Base-by-base conservation (phyloP, 2,888 invertebrate genomes). In the Exocentrus adspersus region DNA sequence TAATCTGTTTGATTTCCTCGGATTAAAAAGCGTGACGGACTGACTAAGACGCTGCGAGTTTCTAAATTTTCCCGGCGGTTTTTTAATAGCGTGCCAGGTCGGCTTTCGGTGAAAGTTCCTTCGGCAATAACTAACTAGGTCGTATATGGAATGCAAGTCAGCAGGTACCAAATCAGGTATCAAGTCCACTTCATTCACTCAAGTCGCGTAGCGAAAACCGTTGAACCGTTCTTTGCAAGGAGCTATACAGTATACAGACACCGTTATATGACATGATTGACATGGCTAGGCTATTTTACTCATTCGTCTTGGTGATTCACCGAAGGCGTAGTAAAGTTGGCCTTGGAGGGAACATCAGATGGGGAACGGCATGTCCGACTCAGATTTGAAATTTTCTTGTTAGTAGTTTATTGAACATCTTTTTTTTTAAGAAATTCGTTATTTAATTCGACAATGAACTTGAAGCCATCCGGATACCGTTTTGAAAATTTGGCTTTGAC, bases 61-160 rank as follows among this genome's bases (percentile, higher is more conserved):
- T 57, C 57, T 57, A 57, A 43, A 57, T 57, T 46, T 57, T 57
- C 46, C 24, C 46, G 24, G 9, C 51, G 43, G 57, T 62, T 56
- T 62, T 62, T 46, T 12, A 50, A 43, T 21, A 52, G 43, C 14
- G 28, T n/a, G n/a, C n/a, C n/a, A n/a, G n/a, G 30, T 16, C 42
- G 52, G 59, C 62, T 61, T 68, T 68, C 52, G 65, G 65, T 62
- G 68, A 68, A 68, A 68, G 68, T 64, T 52, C 61, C 61, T 48
- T 48, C 57, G 53, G 60, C 58, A 68, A n/a, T n/a, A n/a, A n/a
- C n/a, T n/a, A n/a, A 62, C 65, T 68, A 57, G 68, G 68, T 32
- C 68, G 62, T 32, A 43, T 57, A 46, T 46, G 20, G 46, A 57
- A 57, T 57, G 57, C 46, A n/a, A n/a, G n/a, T n/a, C n/a, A n/a